A percentile compares a stretch with the other conserved stretches of the same genome.
Evolutionary conservation across 2,888 invertebrate species (phyloP).

Genomic region (Lasioglossum marginatum): DNA sequence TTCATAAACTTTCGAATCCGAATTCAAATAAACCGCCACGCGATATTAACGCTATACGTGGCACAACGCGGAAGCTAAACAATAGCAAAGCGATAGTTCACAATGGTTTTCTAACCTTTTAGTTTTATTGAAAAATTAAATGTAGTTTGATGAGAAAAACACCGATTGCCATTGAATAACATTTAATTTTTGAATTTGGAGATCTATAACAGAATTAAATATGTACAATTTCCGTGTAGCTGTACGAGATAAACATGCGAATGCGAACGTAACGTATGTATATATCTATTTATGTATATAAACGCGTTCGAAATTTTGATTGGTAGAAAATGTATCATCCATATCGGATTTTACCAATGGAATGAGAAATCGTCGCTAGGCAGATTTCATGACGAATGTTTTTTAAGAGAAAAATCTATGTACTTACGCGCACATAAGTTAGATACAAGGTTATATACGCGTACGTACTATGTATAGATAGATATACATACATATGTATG

Average conservation of each 20-base stretch:
- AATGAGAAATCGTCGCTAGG: slow-evolving; percentile 1
- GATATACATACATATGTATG: too few relatives aligned
- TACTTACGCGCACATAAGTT: background rate
- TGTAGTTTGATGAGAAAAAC: background rate
- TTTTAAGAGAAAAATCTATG: background rate
- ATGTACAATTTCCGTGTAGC: background rate
- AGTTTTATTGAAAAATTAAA: background rate
- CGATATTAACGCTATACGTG: background rate
- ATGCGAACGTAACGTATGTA: background rate
- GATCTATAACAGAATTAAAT: background rate
- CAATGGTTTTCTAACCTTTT: background rate
- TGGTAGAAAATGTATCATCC: background rate
- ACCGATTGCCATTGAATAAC: background rate
- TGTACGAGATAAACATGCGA: background rate
- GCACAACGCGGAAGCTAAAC: background rate
- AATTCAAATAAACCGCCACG: background rate
- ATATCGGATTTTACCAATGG: background rate
- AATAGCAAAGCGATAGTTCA: background rate
- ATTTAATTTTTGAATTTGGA: background rate
- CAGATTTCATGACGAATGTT: background rate
- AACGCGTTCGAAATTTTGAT: slow-evolving; percentile 1
- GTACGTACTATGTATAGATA: background rate
- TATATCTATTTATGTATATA: background rate
- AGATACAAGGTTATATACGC: background rate
- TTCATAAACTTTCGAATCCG: background rate